Evolutionary conservation across 2,797 vertebrate species (phyloP).

Genomic region (Anguilla obscura): DNA sequence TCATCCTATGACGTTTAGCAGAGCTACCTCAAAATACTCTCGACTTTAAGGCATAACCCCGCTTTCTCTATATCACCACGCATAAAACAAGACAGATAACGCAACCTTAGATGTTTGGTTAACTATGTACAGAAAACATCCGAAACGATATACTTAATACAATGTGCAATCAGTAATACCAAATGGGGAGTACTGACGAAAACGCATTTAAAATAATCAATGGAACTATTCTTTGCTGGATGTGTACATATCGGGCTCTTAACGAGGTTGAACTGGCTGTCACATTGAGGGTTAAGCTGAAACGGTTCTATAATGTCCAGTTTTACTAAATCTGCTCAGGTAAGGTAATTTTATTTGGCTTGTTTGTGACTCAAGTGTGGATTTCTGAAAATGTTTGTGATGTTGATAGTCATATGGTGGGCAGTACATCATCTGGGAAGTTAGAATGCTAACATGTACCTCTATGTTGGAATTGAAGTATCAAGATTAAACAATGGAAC

Average conservation of each 20-base stretch:
- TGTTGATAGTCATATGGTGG: neutral
- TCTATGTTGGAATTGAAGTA: neutral
- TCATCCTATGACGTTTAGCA: neutral
- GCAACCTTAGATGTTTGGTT: neutral
- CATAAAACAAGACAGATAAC: neutral
- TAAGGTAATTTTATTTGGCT: slow-evolving; percentile 42
- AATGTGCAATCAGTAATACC: neutral
- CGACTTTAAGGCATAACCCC: slow-evolving; percentile 34
- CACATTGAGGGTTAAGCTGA: slow-evolving; percentile 64
- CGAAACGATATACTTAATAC: rapidly evolving
- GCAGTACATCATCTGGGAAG: neutral
- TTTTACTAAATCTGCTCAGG: slow-evolving; percentile 80
- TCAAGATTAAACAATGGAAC: neutral
- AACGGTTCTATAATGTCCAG: slow-evolving; percentile 66
- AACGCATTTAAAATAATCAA: neutral
- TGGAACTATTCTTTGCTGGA: neutral
- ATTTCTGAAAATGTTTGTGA: neutral
- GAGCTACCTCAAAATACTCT: slow-evolving; percentile 52
- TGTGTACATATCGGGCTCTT: slow-evolving; percentile 43
- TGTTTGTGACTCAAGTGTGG: neutral
- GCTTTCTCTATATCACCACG: neutral
- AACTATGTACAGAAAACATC: rapidly evolving
- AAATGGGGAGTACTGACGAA: neutral
- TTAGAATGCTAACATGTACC: neutral
- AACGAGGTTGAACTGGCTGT: slow-evolving; percentile 38